Evolutionary conservation across 2,113 vertebrate species (phyloP).

Genomic region (Gallinago undulata): DNA sequence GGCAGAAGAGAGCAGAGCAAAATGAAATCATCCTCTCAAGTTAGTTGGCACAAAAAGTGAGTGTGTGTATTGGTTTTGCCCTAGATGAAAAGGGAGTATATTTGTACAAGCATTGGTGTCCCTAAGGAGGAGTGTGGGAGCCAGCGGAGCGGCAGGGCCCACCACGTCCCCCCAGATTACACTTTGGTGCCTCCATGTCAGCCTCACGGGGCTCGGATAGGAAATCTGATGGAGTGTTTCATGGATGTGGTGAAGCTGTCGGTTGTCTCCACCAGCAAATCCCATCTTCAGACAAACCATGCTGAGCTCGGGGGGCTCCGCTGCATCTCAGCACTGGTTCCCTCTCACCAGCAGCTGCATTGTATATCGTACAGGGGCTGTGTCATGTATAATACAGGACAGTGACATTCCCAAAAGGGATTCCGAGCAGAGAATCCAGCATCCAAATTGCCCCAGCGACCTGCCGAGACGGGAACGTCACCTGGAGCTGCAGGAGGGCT

Average conservation of each 20-base stretch:
- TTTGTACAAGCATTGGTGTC: neutral
- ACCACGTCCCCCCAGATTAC: fast-evolving
- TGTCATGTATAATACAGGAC: neutral
- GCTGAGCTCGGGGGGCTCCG: neutral
- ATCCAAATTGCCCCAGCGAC: neutral
- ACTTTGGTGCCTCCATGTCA: neutral
- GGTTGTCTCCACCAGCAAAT: neutral
- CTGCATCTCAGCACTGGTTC: neutral
- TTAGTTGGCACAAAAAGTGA: neutral
- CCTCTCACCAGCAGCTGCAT: neutral
- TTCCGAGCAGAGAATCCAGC: neutral
- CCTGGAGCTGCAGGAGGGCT: neutral
- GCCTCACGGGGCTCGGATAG: neutral
- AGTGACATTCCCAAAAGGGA: neutral
- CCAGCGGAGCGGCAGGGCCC: neutral
- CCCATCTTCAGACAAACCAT: neutral
- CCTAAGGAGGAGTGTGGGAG: neutral
- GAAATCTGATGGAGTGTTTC: neutral
- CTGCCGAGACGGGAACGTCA: neutral
- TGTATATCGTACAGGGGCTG: neutral
- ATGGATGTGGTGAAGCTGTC: neutral
- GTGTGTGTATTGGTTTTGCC: fast-evolving
- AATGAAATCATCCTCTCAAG: neutral
- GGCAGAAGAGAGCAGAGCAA: neutral
- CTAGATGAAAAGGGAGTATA: fast-evolving